Base-by-base conservation (phyloP, 2,888 invertebrate species). In the Eupithecia centaureata region DNA sequence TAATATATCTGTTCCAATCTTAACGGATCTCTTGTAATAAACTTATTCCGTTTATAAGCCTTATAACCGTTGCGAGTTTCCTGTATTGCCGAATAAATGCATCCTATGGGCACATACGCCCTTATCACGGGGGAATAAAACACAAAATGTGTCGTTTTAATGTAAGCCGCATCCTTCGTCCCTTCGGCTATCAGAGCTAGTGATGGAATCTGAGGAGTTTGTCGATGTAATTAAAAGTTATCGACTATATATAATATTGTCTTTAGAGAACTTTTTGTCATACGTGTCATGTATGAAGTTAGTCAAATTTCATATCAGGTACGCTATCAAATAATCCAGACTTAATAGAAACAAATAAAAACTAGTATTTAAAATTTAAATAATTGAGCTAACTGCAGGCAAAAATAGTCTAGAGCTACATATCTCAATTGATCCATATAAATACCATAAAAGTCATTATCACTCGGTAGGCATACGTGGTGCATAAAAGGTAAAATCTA, bases 91-190 rank as follows among this genome's bases (percentile, higher is more conserved):
- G 52, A 71, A 73, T 67, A 71, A 74, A 74, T 74, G 73, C 73
- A 74, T 71, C 72, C 73, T 51, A 62, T 28, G 77, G 77, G 74
- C 76, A 76, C 79, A 77, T 80, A 77, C 78, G 68, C 79, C 78
- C 86, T 87, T 87, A 88, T 88, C 88, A 79, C 76, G 74, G 75
- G 73, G 75, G 73, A 84, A 86, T 87, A 88, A 88, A 88, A 86
- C 76, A 78, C 77, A 74, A 78, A 83, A 84, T 84, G 79, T 82
- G 79, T 77, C 79, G 75, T 83, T 86, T 87, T 88, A 88, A 88
- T 86, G 85, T 76, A 73, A 76, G 80, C 82, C 77, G 79, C 79
- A 84, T 86, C 84, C 82, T 82, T 79, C 78, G 80, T 78, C 84
- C 81, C 79, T 83, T 82, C 71, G 77, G 77, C 75, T 80, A 72